A percentile compares a stretch with the other conserved stretches of the same genome.
Conservation (phyloP, 1,140 invertebrate genomes). For the Ladona fulva region DNA sequence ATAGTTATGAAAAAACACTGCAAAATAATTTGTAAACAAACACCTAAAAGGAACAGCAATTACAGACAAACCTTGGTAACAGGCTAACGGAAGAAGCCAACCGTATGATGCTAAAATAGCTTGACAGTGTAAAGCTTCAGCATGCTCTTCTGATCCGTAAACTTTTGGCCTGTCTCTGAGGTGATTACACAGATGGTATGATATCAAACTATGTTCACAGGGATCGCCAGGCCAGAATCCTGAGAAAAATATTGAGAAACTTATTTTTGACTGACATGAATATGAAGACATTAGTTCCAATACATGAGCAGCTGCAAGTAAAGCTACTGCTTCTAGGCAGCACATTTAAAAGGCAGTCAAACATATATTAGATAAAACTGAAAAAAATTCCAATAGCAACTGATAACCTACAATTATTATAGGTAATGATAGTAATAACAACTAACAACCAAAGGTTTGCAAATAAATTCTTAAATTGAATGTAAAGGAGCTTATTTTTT, state of each 20-base stretch:
- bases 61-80: conserved; percentile 58
- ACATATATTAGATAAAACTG: no score
- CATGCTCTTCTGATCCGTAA: conserved; percentile 41
- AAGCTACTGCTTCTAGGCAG: no score
- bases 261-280: conserved; percentile 11
- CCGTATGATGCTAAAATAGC: conserved; percentile 66
- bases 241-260: conserved; percentile 29
- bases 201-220: conserved; percentile 64
- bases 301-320: neutral
- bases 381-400: no score
- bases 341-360: no score
- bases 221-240: conserved; percentile 71
- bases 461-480: no score
- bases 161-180: conserved; percentile 35
- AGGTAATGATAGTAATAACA: no score
- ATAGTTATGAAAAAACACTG: no score
- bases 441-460: no score
- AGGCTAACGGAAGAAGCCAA: conserved; percentile 71
- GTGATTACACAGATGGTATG: conserved; percentile 52
- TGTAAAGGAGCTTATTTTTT: no score
- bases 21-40: no score
- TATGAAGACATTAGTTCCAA: neutral
- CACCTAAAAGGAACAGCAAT: conserved; percentile 11
- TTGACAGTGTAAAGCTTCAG: conserved; percentile 56
- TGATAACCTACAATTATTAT: no score